Evolutionary conservation across 1,140 invertebrate species (phyloP), one percentile per base, ranked within the genome.

Genomic region (Drosophila ohnishii): DNA sequence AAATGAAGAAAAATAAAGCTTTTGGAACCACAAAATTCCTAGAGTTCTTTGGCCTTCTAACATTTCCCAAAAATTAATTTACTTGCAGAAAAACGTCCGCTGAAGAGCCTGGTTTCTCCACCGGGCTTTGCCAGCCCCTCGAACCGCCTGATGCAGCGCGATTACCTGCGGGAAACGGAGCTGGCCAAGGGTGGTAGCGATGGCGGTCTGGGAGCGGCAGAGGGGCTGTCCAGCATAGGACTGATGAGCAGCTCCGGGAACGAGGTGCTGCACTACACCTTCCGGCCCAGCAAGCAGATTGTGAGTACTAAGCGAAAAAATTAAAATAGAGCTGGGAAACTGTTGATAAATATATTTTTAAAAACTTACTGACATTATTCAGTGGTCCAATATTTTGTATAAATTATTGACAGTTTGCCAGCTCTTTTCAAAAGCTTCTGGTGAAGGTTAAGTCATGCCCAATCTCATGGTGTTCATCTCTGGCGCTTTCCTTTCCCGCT

Each of bases 281-380:
- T 91, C 78, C 88, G 90, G 72, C 90, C 91, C 75, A 91, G 89
- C 57, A 92, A 91, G 78, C 91, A 92, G 80, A 91, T 91, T 62
- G 91, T 92, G 67, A 92, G 91, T 92, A 73, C 35, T 7, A 10
- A 28, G 14, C 22, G 16, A 1, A 45, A 42, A 25, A 1, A 11
- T 61, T 10, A 2, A 10, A 34, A 11, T 11, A 28, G 19, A 64
- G 37, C 56, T 64, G 30, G 28, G 10, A 61, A 63, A 16, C 16
- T 32, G 16, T 25, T 16, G 9, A 28, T 1, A 4, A 32, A 28
- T 32, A 16, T 19, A 32, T 8, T 7, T 28, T 1, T 13, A 22
- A 25, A 47, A 42, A 10, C 13, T 13, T 47, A 44, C 13, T 47
- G 3, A 13, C 42, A 13, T 13, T 16, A 42, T 22, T 10, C 16